Evolutionary conservation across 2,113 vertebrate species (phyloP).

Genomic region (Periophthalmus modestus): DNA sequence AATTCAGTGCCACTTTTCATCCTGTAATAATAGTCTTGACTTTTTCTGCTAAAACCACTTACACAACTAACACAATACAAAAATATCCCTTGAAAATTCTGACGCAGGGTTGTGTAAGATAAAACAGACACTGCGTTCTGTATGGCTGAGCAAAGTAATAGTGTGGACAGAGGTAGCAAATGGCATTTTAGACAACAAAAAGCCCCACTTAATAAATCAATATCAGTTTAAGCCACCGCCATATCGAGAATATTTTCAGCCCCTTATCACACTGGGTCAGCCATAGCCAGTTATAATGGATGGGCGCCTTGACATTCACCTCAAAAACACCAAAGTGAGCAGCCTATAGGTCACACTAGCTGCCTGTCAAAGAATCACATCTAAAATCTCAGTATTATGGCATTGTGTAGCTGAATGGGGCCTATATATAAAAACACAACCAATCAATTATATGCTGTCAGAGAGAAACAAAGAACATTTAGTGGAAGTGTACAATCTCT

Average conservation of each 20-base stretch:
- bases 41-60: not conserved
- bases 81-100: not conserved
- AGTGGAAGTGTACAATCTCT: not conserved
- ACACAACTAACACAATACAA: not conserved
- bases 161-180: slow-evolving; percentile 1
- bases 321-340: slow-evolving; percentile 3
- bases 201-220: slow-evolving; percentile 11
- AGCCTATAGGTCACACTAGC: not conserved
- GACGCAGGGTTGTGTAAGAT: not conserved
- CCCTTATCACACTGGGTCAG: slow-evolving; percentile 6
- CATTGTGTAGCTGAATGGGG: not conserved
- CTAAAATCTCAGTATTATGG: not conserved
- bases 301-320: slow-evolving; percentile 2
- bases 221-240: not conserved
- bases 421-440: not conserved
- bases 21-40: not conserved
- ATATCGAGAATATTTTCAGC: slow-evolving; percentile 9
- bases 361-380: not conserved
- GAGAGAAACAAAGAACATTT: slow-evolving; percentile 4
- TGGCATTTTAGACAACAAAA: slow-evolving; percentile 11
- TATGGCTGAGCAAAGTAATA: not conserved
- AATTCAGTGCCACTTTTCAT: not conserved
- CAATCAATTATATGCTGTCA: slow-evolving; percentile 7
- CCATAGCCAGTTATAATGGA: slow-evolving; percentile 5
- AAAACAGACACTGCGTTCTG: slow-evolving; percentile 1